A percentile compares a stretch with the other conserved stretches of the same genome.
Conservation (phyloP, 2,113 vertebrate genomes). For the Psilopogon haemacephalus region DNA sequence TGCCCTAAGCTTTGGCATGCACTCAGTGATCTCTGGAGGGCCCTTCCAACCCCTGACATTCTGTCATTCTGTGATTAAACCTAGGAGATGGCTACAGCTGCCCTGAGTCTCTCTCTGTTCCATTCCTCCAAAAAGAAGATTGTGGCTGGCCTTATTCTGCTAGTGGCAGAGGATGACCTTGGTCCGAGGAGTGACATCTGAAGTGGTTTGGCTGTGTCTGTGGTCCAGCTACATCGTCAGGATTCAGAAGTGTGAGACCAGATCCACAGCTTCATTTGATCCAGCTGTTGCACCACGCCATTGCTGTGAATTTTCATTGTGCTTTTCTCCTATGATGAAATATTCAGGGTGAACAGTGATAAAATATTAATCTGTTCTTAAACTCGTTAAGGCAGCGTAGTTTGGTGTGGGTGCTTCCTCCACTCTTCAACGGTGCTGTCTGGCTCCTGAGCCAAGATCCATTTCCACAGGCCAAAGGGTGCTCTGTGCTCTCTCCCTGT, state of each 20-base stretch:
- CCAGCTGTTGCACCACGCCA: accelerated
- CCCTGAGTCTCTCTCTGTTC: not conserved
- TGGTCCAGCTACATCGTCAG: not conserved
- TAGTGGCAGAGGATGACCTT: not conserved
- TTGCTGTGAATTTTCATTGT: not conserved
- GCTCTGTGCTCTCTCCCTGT: accelerated
- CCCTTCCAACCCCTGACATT: too few species aligned
- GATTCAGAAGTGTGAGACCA: not conserved
- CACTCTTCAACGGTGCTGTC: not conserved
- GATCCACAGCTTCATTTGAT: accelerated
- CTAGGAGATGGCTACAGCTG: not conserved
- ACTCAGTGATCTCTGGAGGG: too few species aligned
- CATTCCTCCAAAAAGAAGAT: not conserved
- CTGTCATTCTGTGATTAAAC: not conserved
- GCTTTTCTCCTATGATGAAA: not conserved
- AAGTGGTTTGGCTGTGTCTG: accelerated
- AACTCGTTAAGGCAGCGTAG: not conserved
- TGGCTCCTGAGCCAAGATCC: not conserved
- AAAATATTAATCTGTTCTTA: not conserved
- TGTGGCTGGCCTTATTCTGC: not conserved
- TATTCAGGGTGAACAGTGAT: not conserved
- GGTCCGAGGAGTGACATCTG: not conserved
- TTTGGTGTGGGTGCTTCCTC: not conserved
- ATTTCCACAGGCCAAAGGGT: not conserved
- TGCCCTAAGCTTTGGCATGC: too few species aligned